A percentile compares a stretch with the other conserved stretches of the same genome.
phyloP scores from a whole-genome alignment of 2,797 vertebrate species.

The Borostomias antarcticus region DNA sequence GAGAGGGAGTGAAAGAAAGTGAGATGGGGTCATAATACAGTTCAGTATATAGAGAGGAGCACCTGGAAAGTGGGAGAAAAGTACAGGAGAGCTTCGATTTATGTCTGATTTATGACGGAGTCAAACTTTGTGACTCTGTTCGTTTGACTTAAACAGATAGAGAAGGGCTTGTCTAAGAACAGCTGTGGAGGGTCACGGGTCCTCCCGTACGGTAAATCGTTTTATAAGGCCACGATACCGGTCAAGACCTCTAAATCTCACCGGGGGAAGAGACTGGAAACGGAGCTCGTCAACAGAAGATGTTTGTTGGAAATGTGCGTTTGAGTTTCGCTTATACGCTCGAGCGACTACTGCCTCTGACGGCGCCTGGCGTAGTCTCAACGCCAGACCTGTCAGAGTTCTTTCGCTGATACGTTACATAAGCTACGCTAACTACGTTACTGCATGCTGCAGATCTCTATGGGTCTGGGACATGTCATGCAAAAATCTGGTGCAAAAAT shows the following conservation, averaged over 20 bases:
- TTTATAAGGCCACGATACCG: not conserved
- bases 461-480: no score
- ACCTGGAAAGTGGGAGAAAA: conserved; percentile 39
- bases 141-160: not conserved
- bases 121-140: not conserved
- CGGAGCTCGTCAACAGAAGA: not conserved
- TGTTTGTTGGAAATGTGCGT: not conserved
- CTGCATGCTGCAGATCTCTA: no score
- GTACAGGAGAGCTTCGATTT: not conserved
- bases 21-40: conserved; percentile 19
- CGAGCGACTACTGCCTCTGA: conserved; percentile 16
- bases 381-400: no score
- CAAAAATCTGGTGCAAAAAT: no score
- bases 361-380: not conserved
- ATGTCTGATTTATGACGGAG: not conserved
- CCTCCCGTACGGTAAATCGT: no score
- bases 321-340: conserved; percentile 18
- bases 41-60: conserved; percentile 28
- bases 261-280: not conserved
- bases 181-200: not conserved
- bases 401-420: no score
- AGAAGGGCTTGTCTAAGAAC: not conserved
- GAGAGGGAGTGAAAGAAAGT: conserved; percentile 13
- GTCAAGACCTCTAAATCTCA: no score
- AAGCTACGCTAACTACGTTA: no score